Conservation (phyloP, 2,888 invertebrate species). For the Xanthia icteritia region DNA sequence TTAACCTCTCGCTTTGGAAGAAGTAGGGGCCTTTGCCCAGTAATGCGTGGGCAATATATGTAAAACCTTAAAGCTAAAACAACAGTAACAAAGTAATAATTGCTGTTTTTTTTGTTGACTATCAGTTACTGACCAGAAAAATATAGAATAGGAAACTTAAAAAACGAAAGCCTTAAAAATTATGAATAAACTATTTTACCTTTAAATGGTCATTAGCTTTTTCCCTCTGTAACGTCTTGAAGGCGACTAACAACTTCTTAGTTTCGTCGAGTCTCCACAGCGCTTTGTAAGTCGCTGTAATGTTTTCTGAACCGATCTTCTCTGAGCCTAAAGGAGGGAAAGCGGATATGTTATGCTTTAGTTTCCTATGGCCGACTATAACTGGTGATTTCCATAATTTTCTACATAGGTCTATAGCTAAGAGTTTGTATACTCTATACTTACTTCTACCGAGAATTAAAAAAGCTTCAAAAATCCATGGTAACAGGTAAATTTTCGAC, state of each 20-base stretch:
- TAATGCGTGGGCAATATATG: neutral
- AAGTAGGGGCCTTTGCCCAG: neutral
- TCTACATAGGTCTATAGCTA: neutral
- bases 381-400: neutral
- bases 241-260: conserved; percentile 94
- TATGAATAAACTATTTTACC: conserved; percentile 79
- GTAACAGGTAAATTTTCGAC: too few species aligned
- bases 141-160: neutral
- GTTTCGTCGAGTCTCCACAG: conserved; percentile 94
- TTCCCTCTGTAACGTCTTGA: conserved; percentile 94
- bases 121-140: too few species aligned
- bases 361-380: neutral
- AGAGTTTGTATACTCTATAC: neutral
- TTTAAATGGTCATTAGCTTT: conserved; percentile 91
- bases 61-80: neutral
- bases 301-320: conserved; percentile 91
- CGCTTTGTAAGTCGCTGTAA: conserved; percentile 93
- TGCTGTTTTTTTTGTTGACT: too few species aligned
- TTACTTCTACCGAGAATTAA: too few species aligned
- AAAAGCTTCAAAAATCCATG: too few species aligned
- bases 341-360: neutral
- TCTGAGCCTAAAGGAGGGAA: conserved; percentile 88
- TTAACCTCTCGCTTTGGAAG: neutral
- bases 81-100: neutral
- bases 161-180: neutral